These are phyloP conservation scores for Chironomus tentans DNA, from an alignment of 2,888 invertebrate genomes.

Conservation along the genomic window DNA sequence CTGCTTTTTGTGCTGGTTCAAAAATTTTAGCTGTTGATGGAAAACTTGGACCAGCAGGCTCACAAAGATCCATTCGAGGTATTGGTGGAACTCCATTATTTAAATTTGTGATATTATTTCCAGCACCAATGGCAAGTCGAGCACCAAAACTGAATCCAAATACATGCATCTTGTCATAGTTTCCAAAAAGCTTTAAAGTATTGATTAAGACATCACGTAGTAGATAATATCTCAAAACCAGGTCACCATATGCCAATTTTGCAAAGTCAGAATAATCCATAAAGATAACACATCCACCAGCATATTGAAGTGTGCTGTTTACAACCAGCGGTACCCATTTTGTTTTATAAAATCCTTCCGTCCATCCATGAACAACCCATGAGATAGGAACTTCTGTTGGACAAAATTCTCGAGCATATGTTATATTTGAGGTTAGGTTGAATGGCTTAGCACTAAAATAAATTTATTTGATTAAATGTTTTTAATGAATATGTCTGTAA, in stretches of 20 bases:
- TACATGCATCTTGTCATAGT: constrained; percentile 28
- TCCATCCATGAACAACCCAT: constrained; percentile 19
- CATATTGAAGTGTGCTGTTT: not conserved
- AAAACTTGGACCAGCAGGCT: constrained; percentile 34
- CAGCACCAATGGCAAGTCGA: constrained; percentile 31
- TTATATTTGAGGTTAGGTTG: no score
- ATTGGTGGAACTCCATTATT: constrained; percentile 31
- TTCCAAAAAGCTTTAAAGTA: constrained; percentile 30
- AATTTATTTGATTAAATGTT: no score
- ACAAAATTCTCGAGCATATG: not conserved
- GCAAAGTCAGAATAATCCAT: constrained; percentile 4
- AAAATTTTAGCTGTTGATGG: constrained; percentile 30
- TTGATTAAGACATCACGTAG: constrained; percentile 29
- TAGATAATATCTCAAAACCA: constrained; percentile 29
- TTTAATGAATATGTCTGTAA: no score
- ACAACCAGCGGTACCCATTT: not conserved
- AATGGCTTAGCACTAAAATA: no score
- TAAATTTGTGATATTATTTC: constrained; percentile 29
- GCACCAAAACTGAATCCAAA: constrained; percentile 33
- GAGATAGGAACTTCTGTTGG: not conserved
- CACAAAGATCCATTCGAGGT: constrained; percentile 31
- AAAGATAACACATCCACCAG: constrained; percentile 12
- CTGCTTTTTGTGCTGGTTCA: constrained; percentile 36
- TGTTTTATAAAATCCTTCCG: not conserved
- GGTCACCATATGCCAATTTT: constrained; percentile 30